Percentiles rank a stretch among this genome's conserved stretches.
Evolutionary conservation across 2,888 invertebrate genomes (phyloP).

Genomic region (Sycophila texana): DNA sequence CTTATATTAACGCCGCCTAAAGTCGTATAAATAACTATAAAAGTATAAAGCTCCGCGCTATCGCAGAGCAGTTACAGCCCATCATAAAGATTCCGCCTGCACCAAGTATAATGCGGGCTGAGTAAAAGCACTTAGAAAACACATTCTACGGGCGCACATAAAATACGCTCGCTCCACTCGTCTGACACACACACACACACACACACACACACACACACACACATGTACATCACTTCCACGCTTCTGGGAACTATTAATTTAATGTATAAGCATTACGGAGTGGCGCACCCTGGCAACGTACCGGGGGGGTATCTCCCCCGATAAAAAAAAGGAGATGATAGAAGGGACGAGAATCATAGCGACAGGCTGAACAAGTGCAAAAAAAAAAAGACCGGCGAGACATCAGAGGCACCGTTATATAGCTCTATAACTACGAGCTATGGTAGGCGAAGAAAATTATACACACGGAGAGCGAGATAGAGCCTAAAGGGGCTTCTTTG

Average conservation of each 20-base stretch:
- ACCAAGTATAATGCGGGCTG: neutral
- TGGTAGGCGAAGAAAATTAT: slow-evolving; percentile 40
- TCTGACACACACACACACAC: neutral
- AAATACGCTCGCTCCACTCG: slow-evolving; percentile 7
- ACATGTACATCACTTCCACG: neutral
- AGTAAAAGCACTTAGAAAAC: neutral
- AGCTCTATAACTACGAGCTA: slow-evolving; percentile 3
- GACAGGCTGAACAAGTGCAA: neutral
- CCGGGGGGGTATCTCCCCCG: no score
- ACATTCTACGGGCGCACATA: neutral
- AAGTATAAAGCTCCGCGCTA: no score
- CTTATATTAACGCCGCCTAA: no score
- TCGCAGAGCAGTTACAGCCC: no score
- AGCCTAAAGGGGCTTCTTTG: slow-evolving; percentile 28
- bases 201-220: no score
- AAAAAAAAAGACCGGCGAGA: slow-evolving; percentile 14
- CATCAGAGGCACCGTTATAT: slow-evolving; percentile 39
- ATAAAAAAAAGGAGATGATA: neutral
- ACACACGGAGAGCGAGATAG: neutral
- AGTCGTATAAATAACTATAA: no score
- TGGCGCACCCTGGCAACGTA: neutral
- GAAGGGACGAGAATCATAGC: neutral
- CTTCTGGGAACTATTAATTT: slow-evolving; percentile 40
- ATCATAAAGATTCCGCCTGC: neutral
- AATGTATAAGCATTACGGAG: slow-evolving; percentile 12